A percentile compares a stretch with the other conserved stretches of the same genome.
Evolutionary conservation across 2,113 vertebrate genomes (phyloP).

Genomic region (Triplophysa dalaica): DNA sequence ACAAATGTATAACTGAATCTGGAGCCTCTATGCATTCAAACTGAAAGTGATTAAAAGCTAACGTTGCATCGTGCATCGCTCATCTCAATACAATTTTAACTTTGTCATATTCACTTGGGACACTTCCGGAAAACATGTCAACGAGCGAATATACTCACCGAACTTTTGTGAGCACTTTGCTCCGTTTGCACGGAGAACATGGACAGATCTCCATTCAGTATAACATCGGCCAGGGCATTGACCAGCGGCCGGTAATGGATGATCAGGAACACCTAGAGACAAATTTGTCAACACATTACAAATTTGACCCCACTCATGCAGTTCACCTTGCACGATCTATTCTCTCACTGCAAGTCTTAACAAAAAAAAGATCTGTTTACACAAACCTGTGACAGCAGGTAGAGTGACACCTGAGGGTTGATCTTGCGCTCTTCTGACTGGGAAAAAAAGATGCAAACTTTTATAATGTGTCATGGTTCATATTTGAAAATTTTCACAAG

Average conservation of each 20-base stretch:
- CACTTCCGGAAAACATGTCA: not conserved
- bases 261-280: constrained; percentile 91
- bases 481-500: not conserved
- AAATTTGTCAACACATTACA: not conserved
- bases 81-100: not conserved
- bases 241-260: constrained; percentile 95
- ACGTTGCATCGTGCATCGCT: no score
- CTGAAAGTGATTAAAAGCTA: no score
- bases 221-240: constrained; percentile 89
- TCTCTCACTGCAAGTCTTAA: constrained; percentile 2
- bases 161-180: constrained; percentile 80
- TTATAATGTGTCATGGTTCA: not conserved
- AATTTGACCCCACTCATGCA: not conserved
- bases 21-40: no score
- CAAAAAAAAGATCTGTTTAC: constrained; percentile 4
- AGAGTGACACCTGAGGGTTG: constrained; percentile 93
- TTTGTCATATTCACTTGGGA: no score
- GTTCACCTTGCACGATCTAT: not conserved
- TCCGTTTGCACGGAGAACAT: constrained; percentile 82
- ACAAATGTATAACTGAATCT: no score
- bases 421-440: constrained; percentile 92
- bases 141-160: constrained; percentile 71
- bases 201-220: constrained; percentile 92
- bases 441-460: constrained; percentile 26
- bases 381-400: constrained; percentile 94